These are phyloP conservation scores for Synergus japonicus DNA, from an alignment of 2,888 invertebrate genomes.

Conservation along the genomic window DNA sequence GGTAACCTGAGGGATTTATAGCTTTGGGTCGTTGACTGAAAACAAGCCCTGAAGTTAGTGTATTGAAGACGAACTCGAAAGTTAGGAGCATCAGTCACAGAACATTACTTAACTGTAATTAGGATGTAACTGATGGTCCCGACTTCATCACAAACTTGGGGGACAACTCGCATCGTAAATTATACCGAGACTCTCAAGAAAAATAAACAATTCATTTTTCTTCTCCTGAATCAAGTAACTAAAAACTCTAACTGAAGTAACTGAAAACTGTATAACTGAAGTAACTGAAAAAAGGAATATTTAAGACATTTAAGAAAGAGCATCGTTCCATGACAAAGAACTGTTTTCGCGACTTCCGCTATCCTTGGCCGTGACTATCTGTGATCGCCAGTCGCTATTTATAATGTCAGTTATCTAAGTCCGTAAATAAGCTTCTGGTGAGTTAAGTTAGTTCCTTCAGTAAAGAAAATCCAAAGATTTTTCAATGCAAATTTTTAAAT, in stretches of 20 bases:
- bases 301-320: background rate
- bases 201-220: background rate
- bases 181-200: background rate
- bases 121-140: constrained; percentile 15
- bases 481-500: constrained; percentile 66
- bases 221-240: background rate
- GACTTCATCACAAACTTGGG: background rate
- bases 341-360: background rate
- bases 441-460: background rate
- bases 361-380: background rate
- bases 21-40: constrained; percentile 25
- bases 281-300: background rate
- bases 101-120: constrained; percentile 28
- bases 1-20: constrained; percentile 22
- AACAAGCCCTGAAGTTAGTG: constrained; percentile 28
- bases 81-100: constrained; percentile 32
- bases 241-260: background rate
- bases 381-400: background rate
- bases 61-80: constrained; percentile 37
- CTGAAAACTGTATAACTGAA: background rate
- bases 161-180: background rate
- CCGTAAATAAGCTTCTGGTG: constrained; percentile 6
- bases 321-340: background rate
- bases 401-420: background rate
- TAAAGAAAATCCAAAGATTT: constrained; percentile 46